Percentiles rank a stretch among this genome's conserved stretches.
Conservation (phyloP, 2,888 invertebrate genomes). For the Abscondita cerata region DNA sequence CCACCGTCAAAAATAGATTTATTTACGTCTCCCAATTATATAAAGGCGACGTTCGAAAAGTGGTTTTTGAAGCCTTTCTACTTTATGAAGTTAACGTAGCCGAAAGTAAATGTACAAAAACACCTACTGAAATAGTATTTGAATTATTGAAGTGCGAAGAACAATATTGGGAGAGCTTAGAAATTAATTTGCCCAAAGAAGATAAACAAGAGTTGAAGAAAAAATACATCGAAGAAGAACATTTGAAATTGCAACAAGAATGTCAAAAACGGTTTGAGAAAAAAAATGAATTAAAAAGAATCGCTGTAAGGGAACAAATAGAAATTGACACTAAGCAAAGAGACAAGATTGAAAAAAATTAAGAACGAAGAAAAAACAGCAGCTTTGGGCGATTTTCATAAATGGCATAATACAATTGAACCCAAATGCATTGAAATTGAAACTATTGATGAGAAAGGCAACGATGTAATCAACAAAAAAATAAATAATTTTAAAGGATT, state of each 20-base stretch:
- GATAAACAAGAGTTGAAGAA: constrained; percentile 66
- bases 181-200: constrained; percentile 63
- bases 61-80: constrained; percentile 78
- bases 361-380: constrained; percentile 67
- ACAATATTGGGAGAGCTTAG: constrained; percentile 65
- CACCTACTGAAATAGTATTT: constrained; percentile 68
- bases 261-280: constrained; percentile 62
- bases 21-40: constrained; percentile 71
- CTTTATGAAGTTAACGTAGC: constrained; percentile 66
- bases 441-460: constrained; percentile 15
- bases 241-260: constrained; percentile 63
- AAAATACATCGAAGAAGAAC: constrained; percentile 64
- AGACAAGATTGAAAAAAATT: constrained; percentile 67
- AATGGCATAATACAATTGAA: constrained; percentile 59
- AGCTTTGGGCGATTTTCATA: constrained; percentile 71
- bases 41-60: constrained; percentile 76
- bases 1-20: constrained; percentile 71
- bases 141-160: constrained; percentile 69
- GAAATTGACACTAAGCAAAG: constrained; percentile 65
- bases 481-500: no score
- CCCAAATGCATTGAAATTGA: constrained; percentile 37
- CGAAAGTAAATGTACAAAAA: constrained; percentile 70
- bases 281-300: constrained; percentile 64
- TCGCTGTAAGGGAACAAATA: constrained; percentile 67
- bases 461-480: no score